Conservation (phyloP, 2,888 invertebrate species). For the Acanthosoma haemorrhoidale region DNA sequence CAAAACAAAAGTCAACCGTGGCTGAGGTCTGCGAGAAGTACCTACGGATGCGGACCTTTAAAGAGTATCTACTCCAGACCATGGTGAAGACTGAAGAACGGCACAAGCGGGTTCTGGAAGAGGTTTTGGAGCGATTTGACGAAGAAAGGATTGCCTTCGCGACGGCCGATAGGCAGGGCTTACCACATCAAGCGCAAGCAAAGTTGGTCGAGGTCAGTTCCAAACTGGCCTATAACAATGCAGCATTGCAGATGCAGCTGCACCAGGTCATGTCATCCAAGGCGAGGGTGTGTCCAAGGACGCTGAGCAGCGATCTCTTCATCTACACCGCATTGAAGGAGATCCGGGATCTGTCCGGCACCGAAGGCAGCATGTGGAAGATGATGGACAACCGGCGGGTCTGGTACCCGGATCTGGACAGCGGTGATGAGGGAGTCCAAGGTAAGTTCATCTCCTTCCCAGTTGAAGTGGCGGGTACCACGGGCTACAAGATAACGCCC, state of each 20-base stretch:
- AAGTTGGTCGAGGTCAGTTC: not conserved
- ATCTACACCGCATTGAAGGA: conserved; percentile 15
- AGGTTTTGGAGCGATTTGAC: not conserved
- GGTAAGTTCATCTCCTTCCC: conserved; percentile 5
- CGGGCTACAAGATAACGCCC: not conserved
- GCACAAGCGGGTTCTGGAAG: not conserved
- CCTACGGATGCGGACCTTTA: not conserved
- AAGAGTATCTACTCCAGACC: not conserved
- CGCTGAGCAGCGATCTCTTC: not conserved
- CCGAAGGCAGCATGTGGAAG: not conserved
- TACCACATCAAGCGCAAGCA: not conserved
- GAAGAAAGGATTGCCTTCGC: conserved; percentile 19
- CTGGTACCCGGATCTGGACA: not conserved
- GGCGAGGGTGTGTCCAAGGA: not conserved
- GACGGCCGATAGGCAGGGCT: not conserved
- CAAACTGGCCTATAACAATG: conserved; percentile 17
- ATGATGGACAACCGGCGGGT: not conserved
- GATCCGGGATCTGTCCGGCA: not conserved
- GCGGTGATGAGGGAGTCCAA: not conserved
- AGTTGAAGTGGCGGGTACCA: not conserved
- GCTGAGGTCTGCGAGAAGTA: conserved; percentile 18
- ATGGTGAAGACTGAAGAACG: not conserved
- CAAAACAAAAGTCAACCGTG: conserved; percentile 1
- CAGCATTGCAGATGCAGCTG: conserved; percentile 5
- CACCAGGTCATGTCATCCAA: not conserved